Conservation (phyloP, 2,888 invertebrate genomes). For the Pegoplata infirma region DNA sequence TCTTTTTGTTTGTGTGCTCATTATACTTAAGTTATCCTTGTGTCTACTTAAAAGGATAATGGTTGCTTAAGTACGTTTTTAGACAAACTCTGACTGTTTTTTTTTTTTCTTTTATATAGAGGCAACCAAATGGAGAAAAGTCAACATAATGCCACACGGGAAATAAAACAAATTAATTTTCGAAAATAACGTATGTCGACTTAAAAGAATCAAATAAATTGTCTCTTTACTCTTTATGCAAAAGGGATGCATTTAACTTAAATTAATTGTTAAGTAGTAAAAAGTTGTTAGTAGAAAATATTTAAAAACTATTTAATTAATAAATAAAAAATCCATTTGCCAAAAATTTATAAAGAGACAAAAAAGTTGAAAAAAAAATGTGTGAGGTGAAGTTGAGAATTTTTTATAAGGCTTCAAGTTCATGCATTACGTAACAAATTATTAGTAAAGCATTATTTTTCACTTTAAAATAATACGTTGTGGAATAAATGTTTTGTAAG, state of each 20-base stretch:
- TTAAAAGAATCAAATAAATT: slow-evolving; percentile 26
- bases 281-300: no score
- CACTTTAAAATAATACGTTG: no score
- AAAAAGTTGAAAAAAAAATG: no score
- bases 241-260: slow-evolving; percentile 49
- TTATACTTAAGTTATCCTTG: not conserved
- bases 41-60: slow-evolving; percentile 63
- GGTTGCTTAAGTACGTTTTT: slow-evolving; percentile 64
- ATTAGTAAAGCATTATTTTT: no score
- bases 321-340: no score
- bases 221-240: slow-evolving; percentile 8
- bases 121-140: slow-evolving; percentile 56
- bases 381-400: no score
- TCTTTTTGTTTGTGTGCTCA: no score
- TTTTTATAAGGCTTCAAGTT: no score
- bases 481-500: no score
- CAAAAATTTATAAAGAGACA: no score
- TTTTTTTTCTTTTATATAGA: slow-evolving; percentile 34
- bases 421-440: no score
- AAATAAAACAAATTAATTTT: slow-evolving; percentile 66
- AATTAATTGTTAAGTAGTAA: slow-evolving; percentile 58
- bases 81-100: slow-evolving; percentile 29
- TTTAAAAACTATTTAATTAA: no score
- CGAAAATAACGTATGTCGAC: slow-evolving; percentile 63
- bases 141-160: slow-evolving; percentile 64